These are phyloP conservation scores for Lagorchestes hirsutus DNA, from an alignment of 2,797 vertebrate species.

Conservation along the genomic window DNA sequence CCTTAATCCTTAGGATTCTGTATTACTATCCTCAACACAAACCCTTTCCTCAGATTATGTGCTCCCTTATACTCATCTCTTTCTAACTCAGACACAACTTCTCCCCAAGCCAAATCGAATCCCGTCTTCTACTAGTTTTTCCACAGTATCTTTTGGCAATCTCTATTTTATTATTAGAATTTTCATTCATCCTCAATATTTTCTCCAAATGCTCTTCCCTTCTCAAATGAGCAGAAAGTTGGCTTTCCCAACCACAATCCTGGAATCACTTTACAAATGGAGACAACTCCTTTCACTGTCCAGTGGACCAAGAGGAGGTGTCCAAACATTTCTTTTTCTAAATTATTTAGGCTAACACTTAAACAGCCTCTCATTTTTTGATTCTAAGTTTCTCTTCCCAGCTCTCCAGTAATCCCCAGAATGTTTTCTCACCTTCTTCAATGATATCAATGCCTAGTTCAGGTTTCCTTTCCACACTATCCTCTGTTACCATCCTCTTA, in stretches of 20 bases:
- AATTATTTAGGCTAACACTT: neutral
- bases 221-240: neutral
- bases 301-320: neutral
- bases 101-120: neutral
- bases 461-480: neutral
- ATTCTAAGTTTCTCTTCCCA: neutral
- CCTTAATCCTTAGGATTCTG: neutral
- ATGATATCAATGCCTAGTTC: neutral
- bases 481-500: neutral
- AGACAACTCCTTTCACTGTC: neutral
- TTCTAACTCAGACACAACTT: neutral
- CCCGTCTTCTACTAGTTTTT: neutral
- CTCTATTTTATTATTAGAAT: neutral
- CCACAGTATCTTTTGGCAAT: neutral
- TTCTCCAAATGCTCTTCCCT: neutral
- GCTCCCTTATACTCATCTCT: neutral
- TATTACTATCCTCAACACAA: neutral
- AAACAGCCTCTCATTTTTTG: neutral
- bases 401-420: neutral
- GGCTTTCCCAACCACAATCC: neutral
- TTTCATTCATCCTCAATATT: neutral
- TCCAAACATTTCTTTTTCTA: neutral
- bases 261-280: neutral
- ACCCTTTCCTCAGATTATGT: neutral
- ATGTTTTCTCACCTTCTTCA: neutral